Conservation (phyloP, 1,140 invertebrate species). For the Sitodiplosis mosellana region DNA sequence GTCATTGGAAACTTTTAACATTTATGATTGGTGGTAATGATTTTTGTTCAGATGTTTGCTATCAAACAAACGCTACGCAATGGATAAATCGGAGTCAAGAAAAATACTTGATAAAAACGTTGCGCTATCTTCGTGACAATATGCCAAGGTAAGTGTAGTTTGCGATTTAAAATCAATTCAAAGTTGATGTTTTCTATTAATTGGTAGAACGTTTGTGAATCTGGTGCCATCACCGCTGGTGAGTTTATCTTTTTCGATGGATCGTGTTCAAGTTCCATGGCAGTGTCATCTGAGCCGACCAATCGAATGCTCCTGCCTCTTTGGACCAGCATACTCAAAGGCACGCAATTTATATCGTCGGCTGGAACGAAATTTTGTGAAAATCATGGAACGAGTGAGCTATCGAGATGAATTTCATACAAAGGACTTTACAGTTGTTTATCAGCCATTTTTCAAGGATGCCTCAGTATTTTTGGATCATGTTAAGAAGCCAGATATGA, state of each 20-base stretch:
- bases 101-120: conserved; percentile 27
- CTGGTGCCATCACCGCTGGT: conserved; percentile 31
- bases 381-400: conserved; percentile 5
- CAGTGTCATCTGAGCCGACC: conserved; percentile 16
- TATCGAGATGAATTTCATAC: conserved; percentile 2
- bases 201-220: conserved; percentile 31
- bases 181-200: not conserved
- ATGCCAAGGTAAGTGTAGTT: conserved; percentile 31
- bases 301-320: conserved; percentile 27
- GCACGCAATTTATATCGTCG: conserved; percentile 1
- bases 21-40: conserved; percentile 46
- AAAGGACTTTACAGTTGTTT: conserved; percentile 38
- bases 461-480: conserved; percentile 17
- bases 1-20: conserved; percentile 47
- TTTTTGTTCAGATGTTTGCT: conserved; percentile 38
- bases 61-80: conserved; percentile 16
- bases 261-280: conserved; percentile 7
- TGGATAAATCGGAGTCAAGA: conserved; percentile 26
- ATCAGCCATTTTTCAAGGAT: conserved; percentile 28
- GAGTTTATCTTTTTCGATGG: conserved; percentile 7
- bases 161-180: not conserved
- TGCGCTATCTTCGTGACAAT: conserved; percentile 34
- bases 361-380: conserved; percentile 3
- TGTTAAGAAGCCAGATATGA: conserved; percentile 27
- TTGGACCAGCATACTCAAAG: conserved; percentile 12